A percentile compares a stretch with the other conserved stretches of the same genome.
phyloP scores from a whole-genome alignment of 2,888 invertebrate species.

The Lasiommata megera region DNA sequence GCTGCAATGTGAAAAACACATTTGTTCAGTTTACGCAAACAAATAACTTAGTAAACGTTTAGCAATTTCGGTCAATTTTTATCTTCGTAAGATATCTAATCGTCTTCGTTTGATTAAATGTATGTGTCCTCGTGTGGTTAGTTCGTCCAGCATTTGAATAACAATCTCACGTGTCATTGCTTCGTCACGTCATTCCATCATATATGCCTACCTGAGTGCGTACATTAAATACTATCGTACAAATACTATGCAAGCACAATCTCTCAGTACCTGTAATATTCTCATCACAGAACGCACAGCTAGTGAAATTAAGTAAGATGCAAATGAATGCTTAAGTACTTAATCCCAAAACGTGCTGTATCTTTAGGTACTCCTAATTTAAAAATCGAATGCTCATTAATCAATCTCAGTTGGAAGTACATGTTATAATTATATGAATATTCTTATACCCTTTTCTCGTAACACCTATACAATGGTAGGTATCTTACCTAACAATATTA shows the following conservation, averaged over 20 bases:
- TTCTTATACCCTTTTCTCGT: slow-evolving; percentile 50
- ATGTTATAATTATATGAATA: slow-evolving; percentile 39
- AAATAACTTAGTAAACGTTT: slow-evolving; percentile 50
- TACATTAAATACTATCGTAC: slow-evolving; percentile 1
- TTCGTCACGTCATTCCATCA: slow-evolving; percentile 8
- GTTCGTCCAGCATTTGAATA: slow-evolving; percentile 13
- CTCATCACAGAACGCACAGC: slow-evolving; percentile 20
- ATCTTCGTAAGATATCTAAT: slow-evolving; percentile 52
- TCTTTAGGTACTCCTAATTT: slow-evolving; percentile 11
- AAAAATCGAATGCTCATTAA: slow-evolving; percentile 51
- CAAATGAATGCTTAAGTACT: slow-evolving; percentile 15
- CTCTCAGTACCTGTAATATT: slow-evolving; percentile 17
- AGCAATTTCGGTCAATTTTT: slow-evolving; percentile 73
- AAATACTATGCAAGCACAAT: slow-evolving; percentile 23
- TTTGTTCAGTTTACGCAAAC: slow-evolving; percentile 33
- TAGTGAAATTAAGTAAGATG: slow-evolving; percentile 7
- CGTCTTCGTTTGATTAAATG: slow-evolving; percentile 13
- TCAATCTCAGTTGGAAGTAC: slow-evolving; percentile 59
- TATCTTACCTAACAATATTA: slow-evolving; percentile 49
- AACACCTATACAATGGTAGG: slow-evolving; percentile 33
- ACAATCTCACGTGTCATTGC: slow-evolving; percentile 12
- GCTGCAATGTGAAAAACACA: slow-evolving; percentile 4
- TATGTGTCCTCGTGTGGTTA: slow-evolving; percentile 10
- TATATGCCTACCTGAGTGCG: neutral
- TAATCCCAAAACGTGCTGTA: slow-evolving; percentile 1